A percentile compares a stretch with the other conserved stretches of the same genome.
These are phyloP conservation scores for Pardosa pseudoannulata DNA, from an alignment of 2,888 invertebrate species.

Conservation along the genomic window DNA sequence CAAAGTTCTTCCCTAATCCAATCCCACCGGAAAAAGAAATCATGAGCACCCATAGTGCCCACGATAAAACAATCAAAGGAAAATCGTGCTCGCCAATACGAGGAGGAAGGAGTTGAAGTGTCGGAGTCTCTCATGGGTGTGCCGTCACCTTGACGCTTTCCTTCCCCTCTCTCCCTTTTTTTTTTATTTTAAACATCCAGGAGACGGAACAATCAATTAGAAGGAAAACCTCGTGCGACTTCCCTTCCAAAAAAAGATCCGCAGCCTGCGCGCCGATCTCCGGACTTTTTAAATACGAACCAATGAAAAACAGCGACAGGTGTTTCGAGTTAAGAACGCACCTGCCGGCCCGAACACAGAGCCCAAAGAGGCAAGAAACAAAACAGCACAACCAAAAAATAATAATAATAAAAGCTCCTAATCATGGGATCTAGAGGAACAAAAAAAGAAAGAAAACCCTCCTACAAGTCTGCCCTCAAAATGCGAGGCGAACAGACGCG, in stretches of 20 bases:
- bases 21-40: too few relatives aligned
- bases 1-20: too few relatives aligned
- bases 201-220: slow-evolving; percentile 22
- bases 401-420: not conserved
- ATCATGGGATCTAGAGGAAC: slow-evolving; percentile 7
- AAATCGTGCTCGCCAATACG: too few relatives aligned
- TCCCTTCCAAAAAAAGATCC: not conserved
- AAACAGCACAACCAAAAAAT: not conserved
- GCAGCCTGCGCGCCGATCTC: not conserved
- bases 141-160: not conserved
- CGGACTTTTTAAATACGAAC: slow-evolving; percentile 35
- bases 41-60: too few relatives aligned
- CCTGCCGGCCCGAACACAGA: slow-evolving; percentile 42
- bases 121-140: not conserved
- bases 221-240: not conserved
- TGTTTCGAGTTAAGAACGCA: slow-evolving; percentile 49
- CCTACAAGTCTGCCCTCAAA: slow-evolving; percentile 42
- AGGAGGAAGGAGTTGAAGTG: too few relatives aligned
- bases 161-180: too few relatives aligned
- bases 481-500: not conserved
- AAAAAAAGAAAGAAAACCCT: too few relatives aligned
- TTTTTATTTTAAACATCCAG: too few relatives aligned
- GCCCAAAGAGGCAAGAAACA: too few relatives aligned
- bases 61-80: too few relatives aligned
- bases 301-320: slow-evolving; percentile 56